phyloP scores from a whole-genome alignment of 1,140 invertebrate species.

The Drosophila kurseongensis region DNA sequence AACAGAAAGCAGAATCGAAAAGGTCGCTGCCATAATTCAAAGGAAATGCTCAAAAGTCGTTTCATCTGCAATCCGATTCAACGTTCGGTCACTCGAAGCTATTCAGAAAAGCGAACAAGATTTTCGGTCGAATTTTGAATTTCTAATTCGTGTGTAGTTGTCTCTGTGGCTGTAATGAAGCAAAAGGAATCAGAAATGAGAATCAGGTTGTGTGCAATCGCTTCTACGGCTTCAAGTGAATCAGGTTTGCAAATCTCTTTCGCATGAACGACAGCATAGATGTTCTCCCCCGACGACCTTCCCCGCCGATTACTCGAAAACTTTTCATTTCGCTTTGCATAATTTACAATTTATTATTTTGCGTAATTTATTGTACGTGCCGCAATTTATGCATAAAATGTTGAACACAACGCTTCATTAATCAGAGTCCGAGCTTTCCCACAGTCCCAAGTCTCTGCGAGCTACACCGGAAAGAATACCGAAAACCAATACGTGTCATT shows the following conservation, averaged over 20 bases:
- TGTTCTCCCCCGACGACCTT: slow-evolving; percentile 52
- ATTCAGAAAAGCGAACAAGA: slow-evolving; percentile 29
- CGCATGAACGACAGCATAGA: slow-evolving; percentile 50
- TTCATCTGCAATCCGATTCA: slow-evolving; percentile 43
- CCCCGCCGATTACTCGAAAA: slow-evolving; percentile 64
- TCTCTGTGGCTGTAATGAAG: slow-evolving; percentile 35
- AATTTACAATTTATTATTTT: slow-evolving; percentile 79
- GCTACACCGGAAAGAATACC: slow-evolving; percentile 1
- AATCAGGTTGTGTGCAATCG: slow-evolving; percentile 41
- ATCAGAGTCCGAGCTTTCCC: slow-evolving; percentile 69
- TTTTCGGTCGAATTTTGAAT: slow-evolving; percentile 53
- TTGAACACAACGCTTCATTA: slow-evolving; percentile 75
- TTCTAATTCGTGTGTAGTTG: slow-evolving; percentile 21
- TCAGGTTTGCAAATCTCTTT: slow-evolving; percentile 70
- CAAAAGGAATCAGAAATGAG: slow-evolving; percentile 37
- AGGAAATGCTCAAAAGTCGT: slow-evolving; percentile 61
- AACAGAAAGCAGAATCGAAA: slow-evolving; percentile 13
- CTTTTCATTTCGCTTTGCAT: slow-evolving; percentile 77
- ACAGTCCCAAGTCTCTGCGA: slow-evolving; percentile 33
- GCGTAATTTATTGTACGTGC: slow-evolving; percentile 76
- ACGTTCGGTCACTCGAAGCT: slow-evolving; percentile 28
- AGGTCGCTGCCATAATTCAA: slow-evolving; percentile 64
- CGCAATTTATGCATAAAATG: slow-evolving; percentile 78
- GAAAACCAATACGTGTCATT: not conserved
- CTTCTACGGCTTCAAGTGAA: slow-evolving; percentile 49